A percentile compares a stretch with the other conserved stretches of the same genome.
phyloP scores from a whole-genome alignment of 2,888 invertebrate genomes.

The Sialis fuliginosa region DNA sequence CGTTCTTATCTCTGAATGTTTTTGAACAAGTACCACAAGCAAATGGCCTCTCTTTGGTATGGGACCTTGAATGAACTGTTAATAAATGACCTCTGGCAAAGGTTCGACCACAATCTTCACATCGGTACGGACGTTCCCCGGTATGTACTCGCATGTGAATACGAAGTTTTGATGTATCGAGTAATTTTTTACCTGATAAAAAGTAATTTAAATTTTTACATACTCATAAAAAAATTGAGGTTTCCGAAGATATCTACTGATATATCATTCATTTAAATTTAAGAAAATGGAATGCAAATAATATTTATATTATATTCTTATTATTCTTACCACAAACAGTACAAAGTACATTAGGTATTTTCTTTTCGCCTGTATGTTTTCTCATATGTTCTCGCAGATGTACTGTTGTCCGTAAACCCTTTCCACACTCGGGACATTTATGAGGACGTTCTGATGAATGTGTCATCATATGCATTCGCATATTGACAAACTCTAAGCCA shows the following conservation, averaged over 20 bases:
- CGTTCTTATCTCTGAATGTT: neutral
- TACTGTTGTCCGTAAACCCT: constrained; percentile 1
- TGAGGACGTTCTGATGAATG: constrained; percentile 1
- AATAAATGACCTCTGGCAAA: neutral
- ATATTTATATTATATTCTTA: too few species aligned
- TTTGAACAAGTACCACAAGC: neutral
- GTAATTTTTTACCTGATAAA: neutral
- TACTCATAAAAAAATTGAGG: too few species aligned
- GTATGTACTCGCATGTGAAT: neutral
- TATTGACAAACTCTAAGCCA: neutral
- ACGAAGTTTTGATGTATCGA: neutral
- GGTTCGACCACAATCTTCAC: neutral
- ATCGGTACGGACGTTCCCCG: neutral
- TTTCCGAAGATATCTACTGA: too few species aligned
- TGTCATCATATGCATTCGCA: constrained; percentile 2
- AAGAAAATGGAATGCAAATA: too few species aligned
- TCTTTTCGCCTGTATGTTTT: constrained; percentile 1
- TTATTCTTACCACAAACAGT: constrained; percentile 1
- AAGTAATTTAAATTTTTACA: too few species aligned
- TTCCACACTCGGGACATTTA: neutral
- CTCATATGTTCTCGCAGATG: constrained; percentile 2
- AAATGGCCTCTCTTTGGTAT: neutral
- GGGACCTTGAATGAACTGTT: neutral
- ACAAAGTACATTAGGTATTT: neutral
- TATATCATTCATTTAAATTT: too few species aligned